These are phyloP conservation scores for Spatulosminthurus flaviceps DNA, from an alignment of 2,888 invertebrate genomes.

Conservation along the genomic window DNA sequence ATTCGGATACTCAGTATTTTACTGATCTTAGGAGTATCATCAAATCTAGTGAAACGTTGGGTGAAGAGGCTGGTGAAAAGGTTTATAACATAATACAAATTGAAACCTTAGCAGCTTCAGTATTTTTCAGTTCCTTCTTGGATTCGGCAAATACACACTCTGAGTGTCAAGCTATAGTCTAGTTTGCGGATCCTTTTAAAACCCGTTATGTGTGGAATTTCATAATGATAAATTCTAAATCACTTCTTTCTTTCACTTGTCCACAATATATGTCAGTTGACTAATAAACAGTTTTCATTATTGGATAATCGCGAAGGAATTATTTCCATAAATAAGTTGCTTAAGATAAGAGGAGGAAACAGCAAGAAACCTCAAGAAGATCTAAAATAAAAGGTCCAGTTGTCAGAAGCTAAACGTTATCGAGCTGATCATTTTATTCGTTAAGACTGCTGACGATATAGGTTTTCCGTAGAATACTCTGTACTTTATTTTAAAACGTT, in stretches of 20 bases:
- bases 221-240: not conserved
- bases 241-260: not conserved
- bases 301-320: no score
- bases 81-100: not conserved
- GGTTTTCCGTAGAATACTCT: no score
- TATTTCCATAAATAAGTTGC: no score
- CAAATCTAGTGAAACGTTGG: not conserved
- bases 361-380: no score
- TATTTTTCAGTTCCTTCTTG: not conserved
- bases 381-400: no score
- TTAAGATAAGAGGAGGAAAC: no score
- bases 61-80: not conserved
- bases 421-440: no score
- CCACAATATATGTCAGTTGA: not conserved
- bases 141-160: not conserved
- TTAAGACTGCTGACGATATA: no score
- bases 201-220: not conserved
- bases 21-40: not conserved
- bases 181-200: not conserved
- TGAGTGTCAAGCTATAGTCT: not conserved
- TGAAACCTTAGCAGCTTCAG: not conserved
- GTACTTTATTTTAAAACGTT: no score
- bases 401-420: no score
- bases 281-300: not conserved
- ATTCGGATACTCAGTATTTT: slow-evolving; percentile 9